Evolutionary conservation across 2,113 vertebrate genomes (phyloP).

Genomic region (Bubo blakistoni): DNA sequence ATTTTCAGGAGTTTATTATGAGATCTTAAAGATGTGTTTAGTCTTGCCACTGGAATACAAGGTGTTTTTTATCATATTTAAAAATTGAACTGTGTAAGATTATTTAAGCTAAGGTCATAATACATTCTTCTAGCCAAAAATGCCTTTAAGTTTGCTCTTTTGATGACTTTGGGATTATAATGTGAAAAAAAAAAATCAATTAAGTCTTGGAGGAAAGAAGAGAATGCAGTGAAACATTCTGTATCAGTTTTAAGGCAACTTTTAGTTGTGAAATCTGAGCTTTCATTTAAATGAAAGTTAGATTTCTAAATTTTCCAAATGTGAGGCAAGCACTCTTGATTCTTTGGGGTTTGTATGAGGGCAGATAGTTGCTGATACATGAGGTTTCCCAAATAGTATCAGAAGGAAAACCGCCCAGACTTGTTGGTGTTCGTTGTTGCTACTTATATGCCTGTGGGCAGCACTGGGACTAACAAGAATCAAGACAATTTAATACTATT

Average conservation of each 20-base stretch:
- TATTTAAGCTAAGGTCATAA: background rate
- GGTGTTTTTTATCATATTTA: background rate
- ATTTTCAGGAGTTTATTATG: background rate
- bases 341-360: background rate
- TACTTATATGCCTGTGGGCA: background rate
- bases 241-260: background rate
- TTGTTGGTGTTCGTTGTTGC: background rate
- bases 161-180: background rate
- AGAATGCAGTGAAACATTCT: background rate
- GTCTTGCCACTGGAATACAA: background rate
- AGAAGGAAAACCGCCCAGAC: slow-evolving; percentile 11
- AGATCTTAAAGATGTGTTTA: background rate
- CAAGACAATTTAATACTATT: background rate
- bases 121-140: background rate
- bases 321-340: background rate
- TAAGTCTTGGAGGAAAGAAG: background rate
- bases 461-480: background rate
- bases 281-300: background rate
- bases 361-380: background rate
- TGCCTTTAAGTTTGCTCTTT: background rate
- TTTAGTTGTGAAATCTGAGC: background rate
- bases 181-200: background rate
- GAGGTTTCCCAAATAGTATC: background rate
- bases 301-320: background rate
- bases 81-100: background rate